Base-by-base conservation (phyloP, 2,113 vertebrate genomes). In the Phyllopteryx taeniolatus region DNA sequence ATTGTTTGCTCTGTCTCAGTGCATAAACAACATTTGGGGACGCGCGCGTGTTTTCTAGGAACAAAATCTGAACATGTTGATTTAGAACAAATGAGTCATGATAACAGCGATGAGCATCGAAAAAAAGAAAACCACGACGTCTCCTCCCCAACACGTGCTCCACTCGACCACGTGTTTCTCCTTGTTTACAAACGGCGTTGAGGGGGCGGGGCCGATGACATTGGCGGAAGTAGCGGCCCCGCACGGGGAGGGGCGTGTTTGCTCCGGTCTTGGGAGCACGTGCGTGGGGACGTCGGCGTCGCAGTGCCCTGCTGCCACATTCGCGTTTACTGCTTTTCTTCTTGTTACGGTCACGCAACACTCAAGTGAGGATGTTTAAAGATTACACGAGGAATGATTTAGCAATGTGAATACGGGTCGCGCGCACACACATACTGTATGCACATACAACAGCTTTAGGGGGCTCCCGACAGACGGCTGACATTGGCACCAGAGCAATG, bases 101-200 rank as follows among this genome's bases (percentile, higher is more conserved):
- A 67, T 61, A 61, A 35, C 12, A 8, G 19, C 5, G 15, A n/a
- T 54, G 20, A 46, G 10, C 20, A 17, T 3, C 8, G 17, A 3
- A 17, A 17, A 35, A 68, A 11, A 56, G 20, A 17, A 27, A n/a
- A 20, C 35, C 5, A 15, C 11, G 5, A 31, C 8, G 4, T 54
- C 33, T n/a, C 67, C 51, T 5, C 47, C 70, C 3, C 64, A n/a
- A 51, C 88, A 87, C 79, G 85, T 89, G 87, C 59, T 83, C 64
- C 22, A 31, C 4, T 67, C 63, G 22, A 77, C 82, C 88, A 85
- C 88, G 61, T 86, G 88, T 78, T 82, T 60, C 33, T 80, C 79
- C 73, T 86, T 90, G 90, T 91, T 91, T 89, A 91, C 90, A 88
- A 89, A 73, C 51, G 54, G 44, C 63, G 39, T 5, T 71, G 81